phyloP scores from a whole-genome alignment of 2,113 vertebrate species.

The Tichodroma muraria region DNA sequence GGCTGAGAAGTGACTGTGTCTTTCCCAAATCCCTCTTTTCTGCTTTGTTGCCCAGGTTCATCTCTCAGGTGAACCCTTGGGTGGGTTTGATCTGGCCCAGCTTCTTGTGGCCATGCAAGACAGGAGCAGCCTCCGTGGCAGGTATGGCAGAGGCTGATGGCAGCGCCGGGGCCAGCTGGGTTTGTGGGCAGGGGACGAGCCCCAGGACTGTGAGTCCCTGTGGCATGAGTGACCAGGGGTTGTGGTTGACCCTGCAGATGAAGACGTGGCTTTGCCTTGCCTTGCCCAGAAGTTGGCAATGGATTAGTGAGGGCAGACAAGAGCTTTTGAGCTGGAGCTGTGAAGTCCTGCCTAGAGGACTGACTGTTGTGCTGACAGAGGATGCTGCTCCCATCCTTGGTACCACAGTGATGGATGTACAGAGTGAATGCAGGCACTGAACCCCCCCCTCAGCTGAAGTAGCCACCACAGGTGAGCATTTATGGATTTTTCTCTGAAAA shows the following conservation, averaged over 20 bases:
- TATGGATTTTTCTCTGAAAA: neutral
- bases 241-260: neutral
- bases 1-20: neutral
- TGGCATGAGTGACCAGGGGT: neutral
- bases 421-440: neutral
- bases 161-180: neutral
- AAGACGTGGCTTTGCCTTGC: neutral
- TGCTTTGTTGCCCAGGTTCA: neutral
- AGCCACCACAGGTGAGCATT: neutral
- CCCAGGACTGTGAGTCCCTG: neutral
- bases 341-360: neutral
- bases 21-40: neutral
- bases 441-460: neutral
- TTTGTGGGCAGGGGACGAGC: neutral
- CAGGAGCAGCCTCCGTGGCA: accelerated
- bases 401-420: accelerated
- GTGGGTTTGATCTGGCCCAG: neutral
- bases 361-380: neutral
- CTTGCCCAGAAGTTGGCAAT: neutral
- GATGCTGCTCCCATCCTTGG: neutral
- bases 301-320: neutral
- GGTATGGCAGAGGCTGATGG: neutral
- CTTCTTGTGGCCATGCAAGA: neutral
- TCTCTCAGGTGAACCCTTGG: neutral
- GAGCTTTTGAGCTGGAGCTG: neutral